Conservation (phyloP, 2,888 invertebrate genomes). For the Scaptomyza cyrtandrae region DNA sequence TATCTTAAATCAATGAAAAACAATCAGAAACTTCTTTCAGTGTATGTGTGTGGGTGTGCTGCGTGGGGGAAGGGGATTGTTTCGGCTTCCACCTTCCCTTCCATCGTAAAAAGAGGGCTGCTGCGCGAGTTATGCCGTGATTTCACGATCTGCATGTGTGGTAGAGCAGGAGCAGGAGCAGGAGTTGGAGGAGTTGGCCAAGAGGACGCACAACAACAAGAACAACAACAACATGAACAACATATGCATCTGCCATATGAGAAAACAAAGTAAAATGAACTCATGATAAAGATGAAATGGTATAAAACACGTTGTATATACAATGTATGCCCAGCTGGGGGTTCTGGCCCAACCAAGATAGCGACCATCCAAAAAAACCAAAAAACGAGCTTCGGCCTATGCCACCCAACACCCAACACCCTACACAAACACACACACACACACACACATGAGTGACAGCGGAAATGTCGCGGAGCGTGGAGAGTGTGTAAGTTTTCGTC, state of each 20-base stretch:
- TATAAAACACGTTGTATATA: slow-evolving; percentile 49
- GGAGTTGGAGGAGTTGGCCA: slow-evolving; percentile 35
- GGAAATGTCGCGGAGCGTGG: slow-evolving; percentile 60
- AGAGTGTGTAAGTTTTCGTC: slow-evolving; percentile 42
- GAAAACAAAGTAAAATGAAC: slow-evolving; percentile 53
- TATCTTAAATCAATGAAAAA: too few relatives aligned
- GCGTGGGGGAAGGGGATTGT: too few relatives aligned
- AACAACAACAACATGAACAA: slow-evolving; percentile 10
- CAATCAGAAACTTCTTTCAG: too few relatives aligned
- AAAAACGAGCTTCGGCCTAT: slow-evolving; percentile 47
- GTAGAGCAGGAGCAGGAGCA: background rate
- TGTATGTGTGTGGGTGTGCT: too few relatives aligned
- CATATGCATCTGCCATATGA: slow-evolving; percentile 2
- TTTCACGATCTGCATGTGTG: slow-evolving; percentile 58
- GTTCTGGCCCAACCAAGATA: slow-evolving; percentile 18
- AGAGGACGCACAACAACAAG: slow-evolving; percentile 36
- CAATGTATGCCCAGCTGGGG: slow-evolving; percentile 29
- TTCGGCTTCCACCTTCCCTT: too few relatives aligned
- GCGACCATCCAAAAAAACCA: slow-evolving; percentile 2
- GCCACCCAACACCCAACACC: slow-evolving; percentile 45
- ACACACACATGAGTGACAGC: slow-evolving; percentile 49
- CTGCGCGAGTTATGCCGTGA: slow-evolving; percentile 62
- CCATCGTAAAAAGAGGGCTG: slow-evolving; percentile 4
- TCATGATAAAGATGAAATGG: slow-evolving; percentile 71
- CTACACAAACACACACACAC: slow-evolving; percentile 6